A percentile compares a stretch with the other conserved stretches of the same genome.
Conservation (phyloP, 2,113 vertebrate species). For the Notiomystis cincta region DNA sequence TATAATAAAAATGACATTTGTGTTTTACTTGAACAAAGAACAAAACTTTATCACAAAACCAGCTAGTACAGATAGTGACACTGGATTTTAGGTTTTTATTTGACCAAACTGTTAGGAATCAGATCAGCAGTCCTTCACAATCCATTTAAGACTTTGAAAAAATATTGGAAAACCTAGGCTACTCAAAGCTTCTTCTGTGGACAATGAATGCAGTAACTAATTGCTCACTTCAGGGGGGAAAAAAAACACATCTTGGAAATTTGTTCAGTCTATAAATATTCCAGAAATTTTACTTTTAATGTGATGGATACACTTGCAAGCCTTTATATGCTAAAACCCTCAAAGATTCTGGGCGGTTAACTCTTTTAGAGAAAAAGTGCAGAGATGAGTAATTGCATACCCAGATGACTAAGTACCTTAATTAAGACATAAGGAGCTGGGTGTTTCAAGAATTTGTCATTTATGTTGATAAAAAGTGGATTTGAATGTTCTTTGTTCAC, state of each 20-base stretch:
- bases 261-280: not conserved
- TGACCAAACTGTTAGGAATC: not conserved
- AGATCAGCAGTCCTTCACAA: not conserved
- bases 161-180: not conserved
- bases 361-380: not conserved
- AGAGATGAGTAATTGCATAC: constrained; percentile 16
- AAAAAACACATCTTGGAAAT: not conserved
- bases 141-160: not conserved
- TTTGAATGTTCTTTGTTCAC: not conserved
- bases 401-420: constrained; percentile 23
- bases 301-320: not conserved
- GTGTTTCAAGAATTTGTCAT: constrained; percentile 7
- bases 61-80: not conserved
- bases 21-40: not conserved
- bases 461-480: not conserved
- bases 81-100: not conserved
- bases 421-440: not conserved
- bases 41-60: not conserved
- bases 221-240: not conserved
- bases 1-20: not conserved
- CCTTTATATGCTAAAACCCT: not conserved
- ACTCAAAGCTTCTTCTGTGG: not conserved
- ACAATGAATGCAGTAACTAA: not conserved
- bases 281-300: not conserved
- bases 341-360: not conserved